Percentiles rank a stretch among this genome's conserved stretches.
Evolutionary conservation across 2,113 vertebrate species (phyloP).

Genomic region (human): GRCh38 chr19:56114001-56114500

Average conservation of each 20-base stretch:
- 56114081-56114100: neutral
- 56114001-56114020: accelerated
- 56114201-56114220: accelerated
- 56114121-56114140: neutral
- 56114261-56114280: no score
- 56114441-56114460: neutral
- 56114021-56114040: neutral
- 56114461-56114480: neutral
- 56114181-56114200: neutral
- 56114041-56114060: neutral
- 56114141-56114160: accelerated
- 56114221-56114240: neutral
- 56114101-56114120: neutral
- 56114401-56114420: neutral
- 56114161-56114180: neutral
- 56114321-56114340: accelerated
- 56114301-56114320: neutral
- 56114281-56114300: neutral
- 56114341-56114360: neutral
- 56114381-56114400: accelerated
- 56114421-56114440: accelerated
- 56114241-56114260: neutral
- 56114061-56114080: neutral
- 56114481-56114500: accelerated
- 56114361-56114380: neutral